Evolutionary conservation across 53 echinoderm and acorn worm species (phyloP), one percentile per base, ranked within the genome.

Genomic region (Actinopyga echinites): DNA sequence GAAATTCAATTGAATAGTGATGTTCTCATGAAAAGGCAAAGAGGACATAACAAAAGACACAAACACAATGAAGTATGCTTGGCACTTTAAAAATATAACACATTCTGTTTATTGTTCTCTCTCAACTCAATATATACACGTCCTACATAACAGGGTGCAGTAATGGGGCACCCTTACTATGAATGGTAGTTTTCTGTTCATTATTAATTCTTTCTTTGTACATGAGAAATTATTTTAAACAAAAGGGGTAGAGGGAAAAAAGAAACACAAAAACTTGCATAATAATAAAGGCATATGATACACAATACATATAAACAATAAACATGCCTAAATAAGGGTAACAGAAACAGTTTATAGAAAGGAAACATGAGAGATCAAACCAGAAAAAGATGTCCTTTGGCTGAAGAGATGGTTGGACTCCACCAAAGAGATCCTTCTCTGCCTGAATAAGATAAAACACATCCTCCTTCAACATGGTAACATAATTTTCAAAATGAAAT

Each of bases 11-110:
- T n/a, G n/a, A n/a, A n/a, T n/a, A n/a, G n/a, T n/a, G n/a, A n/a
- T n/a, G n/a, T n/a, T n/a, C n/a, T n/a, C n/a, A n/a, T n/a, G n/a
- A n/a, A n/a, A n/a, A n/a, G n/a, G n/a, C n/a, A n/a, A n/a, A n/a
- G n/a, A n/a, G n/a, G n/a, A n/a, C 37, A 43, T 17, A 0, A 73
- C 13, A 73, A 36, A 78, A 30, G 21, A 78, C 5, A 30, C 34
- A 55, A 5, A 22, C 20, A 78, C 29, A 29, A 55, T 33, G n/a
- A 13, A 26, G 45, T 57, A 78, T 78, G 78, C 78, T 78, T 78
- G 78, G 78, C 78, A 78, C 78, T 78, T 78, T 78, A 78, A 78
- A 78, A 78, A 78, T 78, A 78, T 78, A 78, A 78, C 78, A 78
- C 78, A 78, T 78, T 73, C 4, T 78, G 54, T 78, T 44, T 53